Conservation (phyloP, 2,797 vertebrate species). For the Bradypus variegatus region DNA sequence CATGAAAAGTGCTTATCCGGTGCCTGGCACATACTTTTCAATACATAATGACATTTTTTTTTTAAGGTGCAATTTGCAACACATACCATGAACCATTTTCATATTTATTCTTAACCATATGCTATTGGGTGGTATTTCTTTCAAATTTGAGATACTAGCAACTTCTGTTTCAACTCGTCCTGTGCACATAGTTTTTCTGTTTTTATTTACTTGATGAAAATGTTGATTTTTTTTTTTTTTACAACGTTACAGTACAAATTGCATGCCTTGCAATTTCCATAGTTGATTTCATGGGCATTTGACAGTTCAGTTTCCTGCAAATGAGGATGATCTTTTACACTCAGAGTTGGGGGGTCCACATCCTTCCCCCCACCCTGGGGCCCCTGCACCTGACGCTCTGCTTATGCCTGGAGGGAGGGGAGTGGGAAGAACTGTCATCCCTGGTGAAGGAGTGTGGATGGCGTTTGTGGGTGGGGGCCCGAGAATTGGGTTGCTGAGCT, state of each 20-base stretch:
- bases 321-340: not conserved
- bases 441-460: not conserved
- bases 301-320: not conserved
- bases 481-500: not conserved
- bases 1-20: too few relatives aligned
- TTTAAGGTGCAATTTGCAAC: too few relatives aligned
- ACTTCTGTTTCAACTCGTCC: not conserved
- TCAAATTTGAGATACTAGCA: not conserved
- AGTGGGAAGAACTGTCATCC: not conserved
- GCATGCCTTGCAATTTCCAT: not conserved
- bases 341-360: not conserved
- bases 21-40: not conserved
- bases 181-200: not conserved
- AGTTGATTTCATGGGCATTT: not conserved
- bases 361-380: too few relatives aligned
- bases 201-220: not conserved
- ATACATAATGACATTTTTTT: too few relatives aligned
- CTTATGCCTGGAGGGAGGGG: accelerated
- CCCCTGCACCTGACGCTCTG: too few relatives aligned
- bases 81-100: too few relatives aligned
- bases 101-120: not conserved
- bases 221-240: not conserved
- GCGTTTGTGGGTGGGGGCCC: not conserved
- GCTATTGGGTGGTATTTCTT: not conserved
- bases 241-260: accelerated